Evolutionary conservation across 2,113 vertebrate species (phyloP).

Genomic region (Carollia perspicillata): DNA sequence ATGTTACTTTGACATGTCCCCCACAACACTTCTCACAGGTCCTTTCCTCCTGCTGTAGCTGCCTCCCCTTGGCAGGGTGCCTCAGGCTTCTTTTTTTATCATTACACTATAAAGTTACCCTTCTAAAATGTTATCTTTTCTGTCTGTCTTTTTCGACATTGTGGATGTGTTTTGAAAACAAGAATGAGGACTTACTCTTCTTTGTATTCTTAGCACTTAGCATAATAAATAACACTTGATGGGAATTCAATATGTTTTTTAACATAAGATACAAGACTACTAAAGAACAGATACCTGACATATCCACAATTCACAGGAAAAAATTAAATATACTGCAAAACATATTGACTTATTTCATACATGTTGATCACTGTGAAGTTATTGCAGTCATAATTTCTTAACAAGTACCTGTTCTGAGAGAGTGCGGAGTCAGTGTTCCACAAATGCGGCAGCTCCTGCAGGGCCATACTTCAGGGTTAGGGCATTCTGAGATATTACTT

Average conservation of each 20-base stretch:
- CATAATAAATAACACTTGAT: not conserved
- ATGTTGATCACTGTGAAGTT: not conserved
- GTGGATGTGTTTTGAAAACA: not conserved
- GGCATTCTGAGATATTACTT: not conserved
- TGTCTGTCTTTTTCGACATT: not conserved
- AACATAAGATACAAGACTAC: not conserved
- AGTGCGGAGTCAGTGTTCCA: not conserved
- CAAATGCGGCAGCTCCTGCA: not conserved
- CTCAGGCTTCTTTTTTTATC: not conserved
- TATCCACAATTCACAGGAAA: not conserved
- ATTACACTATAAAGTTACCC: not conserved
- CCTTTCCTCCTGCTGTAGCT: not conserved
- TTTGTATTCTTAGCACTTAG: not conserved
- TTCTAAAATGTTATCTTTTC: not conserved
- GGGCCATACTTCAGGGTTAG: not conserved
- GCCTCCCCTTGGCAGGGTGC: accelerated
- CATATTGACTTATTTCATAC: not conserved
- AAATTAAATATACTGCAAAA: not conserved
- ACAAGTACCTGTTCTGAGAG: not conserved
- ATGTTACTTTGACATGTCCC: not conserved
- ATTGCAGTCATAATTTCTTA: not conserved
- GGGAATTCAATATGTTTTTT: not conserved
- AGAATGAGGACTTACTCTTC: not conserved
- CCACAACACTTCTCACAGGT: not conserved
- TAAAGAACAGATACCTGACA: not conserved